These are phyloP conservation scores for Ochlodes sylvanus DNA, from an alignment of 2,888 invertebrate genomes.

Conservation along the genomic window DNA sequence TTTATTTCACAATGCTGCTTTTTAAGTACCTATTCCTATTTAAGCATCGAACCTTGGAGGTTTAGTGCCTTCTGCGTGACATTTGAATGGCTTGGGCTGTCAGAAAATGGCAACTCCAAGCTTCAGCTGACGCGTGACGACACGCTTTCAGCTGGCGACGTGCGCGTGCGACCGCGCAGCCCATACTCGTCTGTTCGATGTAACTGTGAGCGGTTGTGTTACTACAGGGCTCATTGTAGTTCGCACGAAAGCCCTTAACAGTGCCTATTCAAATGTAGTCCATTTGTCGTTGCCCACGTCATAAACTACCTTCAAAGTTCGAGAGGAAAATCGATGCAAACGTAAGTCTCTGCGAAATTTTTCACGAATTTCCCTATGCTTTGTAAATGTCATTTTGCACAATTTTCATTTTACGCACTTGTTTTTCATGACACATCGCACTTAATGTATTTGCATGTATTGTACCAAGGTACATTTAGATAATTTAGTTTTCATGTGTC, in stretches of 20 bases:
- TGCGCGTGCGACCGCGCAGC: slow-evolving; percentile 11
- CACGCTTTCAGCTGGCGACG: background rate
- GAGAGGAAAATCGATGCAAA: slow-evolving; percentile 81
- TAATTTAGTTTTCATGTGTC: background rate
- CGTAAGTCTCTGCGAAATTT: slow-evolving; percentile 61
- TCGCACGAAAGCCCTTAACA: slow-evolving; percentile 79
- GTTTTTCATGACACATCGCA: slow-evolving; percentile 38
- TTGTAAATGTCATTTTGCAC: slow-evolving; percentile 58
- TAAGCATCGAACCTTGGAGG: background rate
- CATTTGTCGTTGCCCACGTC: slow-evolving; percentile 67
- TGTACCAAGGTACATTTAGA: background rate
- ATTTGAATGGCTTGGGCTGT: background rate
- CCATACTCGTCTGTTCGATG: slow-evolving; percentile 73
- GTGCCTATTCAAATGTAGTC: slow-evolving; percentile 85
- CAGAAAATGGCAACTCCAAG: background rate
- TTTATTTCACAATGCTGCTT: too few species aligned
- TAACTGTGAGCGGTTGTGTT: slow-evolving; percentile 77
- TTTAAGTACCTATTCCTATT: too few species aligned
- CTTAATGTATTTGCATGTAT: background rate
- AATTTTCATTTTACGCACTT: slow-evolving; percentile 50
- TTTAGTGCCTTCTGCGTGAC: background rate
- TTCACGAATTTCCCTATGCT: slow-evolving; percentile 39
- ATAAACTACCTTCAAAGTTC: slow-evolving; percentile 68
- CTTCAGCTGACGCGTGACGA: slow-evolving; percentile 7
- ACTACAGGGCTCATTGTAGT: slow-evolving; percentile 81